phyloP scores from a whole-genome alignment of 2,113 vertebrate species.

The Ursus arctos region DNA sequence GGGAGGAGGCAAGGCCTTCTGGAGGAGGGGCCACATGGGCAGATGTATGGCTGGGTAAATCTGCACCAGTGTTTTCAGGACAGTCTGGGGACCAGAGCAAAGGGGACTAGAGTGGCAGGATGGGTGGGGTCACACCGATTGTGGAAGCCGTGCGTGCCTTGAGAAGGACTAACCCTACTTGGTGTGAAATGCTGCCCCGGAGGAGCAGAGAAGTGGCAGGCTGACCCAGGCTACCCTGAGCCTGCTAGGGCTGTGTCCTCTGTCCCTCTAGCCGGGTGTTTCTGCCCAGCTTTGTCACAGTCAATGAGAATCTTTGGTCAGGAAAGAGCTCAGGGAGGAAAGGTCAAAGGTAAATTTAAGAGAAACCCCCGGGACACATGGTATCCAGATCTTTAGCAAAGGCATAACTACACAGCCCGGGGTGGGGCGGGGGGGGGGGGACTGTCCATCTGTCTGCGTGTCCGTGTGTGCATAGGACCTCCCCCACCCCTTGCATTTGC shows the following conservation, averaged over 20 bases:
- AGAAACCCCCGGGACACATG: not conserved
- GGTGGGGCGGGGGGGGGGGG: not conserved
- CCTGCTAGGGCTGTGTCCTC: not conserved
- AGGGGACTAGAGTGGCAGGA: not conserved
- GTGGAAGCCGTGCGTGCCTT: fast-evolving
- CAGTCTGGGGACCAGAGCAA: not conserved
- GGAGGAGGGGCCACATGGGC: not conserved
- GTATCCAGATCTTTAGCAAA: not conserved
- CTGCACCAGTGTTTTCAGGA: not conserved
- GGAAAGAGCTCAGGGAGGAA: not conserved
- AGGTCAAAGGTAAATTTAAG: not conserved
- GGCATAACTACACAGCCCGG: not conserved
- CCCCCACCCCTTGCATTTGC: not conserved
- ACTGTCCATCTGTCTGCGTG: not conserved
- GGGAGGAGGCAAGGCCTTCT: not conserved
- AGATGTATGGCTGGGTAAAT: not conserved
- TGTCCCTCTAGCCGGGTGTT: not conserved
- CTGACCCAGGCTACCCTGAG: not conserved
- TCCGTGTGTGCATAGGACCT: fast-evolving
- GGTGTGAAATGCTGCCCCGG: not conserved
- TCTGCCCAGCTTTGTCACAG: not conserved
- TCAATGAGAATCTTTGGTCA: not conserved
- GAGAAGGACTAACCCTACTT: not conserved
- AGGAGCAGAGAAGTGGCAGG: not conserved
- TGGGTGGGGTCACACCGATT: fast-evolving